Evolutionary conservation across 2,888 invertebrate genomes (phyloP).

Genomic region (Seira sanloemensis): DNA sequence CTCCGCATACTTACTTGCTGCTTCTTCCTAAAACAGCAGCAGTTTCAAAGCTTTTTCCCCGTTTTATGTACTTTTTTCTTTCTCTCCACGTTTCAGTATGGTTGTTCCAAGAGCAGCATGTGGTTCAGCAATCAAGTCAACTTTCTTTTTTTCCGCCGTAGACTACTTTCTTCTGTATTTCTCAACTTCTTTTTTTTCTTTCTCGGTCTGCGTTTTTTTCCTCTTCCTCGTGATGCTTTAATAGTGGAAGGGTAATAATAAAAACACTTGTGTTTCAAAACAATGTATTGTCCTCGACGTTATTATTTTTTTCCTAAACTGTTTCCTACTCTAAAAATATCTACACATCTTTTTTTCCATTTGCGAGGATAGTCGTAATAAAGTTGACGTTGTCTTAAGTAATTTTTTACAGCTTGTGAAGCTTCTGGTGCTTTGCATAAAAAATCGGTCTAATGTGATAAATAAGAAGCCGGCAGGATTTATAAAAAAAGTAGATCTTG

Average conservation of each 20-base stretch:
- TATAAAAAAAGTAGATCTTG: not conserved
- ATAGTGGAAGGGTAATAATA: slow-evolving; percentile 26
- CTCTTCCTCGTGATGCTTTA: not conserved
- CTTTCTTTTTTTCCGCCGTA: slow-evolving; percentile 40
- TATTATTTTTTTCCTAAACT: slow-evolving; percentile 15
- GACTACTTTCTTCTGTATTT: slow-evolving; percentile 43
- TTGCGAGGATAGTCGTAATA: not conserved
- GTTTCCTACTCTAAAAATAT: slow-evolving; percentile 36
- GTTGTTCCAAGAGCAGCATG: slow-evolving; percentile 44
- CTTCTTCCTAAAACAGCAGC: not conserved
- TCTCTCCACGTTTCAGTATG: not conserved
- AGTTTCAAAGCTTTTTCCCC: not conserved
- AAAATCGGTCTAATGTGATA: slow-evolving; percentile 36
- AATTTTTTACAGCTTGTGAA: slow-evolving; percentile 24
- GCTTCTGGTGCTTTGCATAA: not conserved
- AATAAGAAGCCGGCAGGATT: slow-evolving; percentile 46
- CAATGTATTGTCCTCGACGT: slow-evolving; percentile 36
- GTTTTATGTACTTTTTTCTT: slow-evolving; percentile 57
- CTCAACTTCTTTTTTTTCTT: slow-evolving; percentile 6
- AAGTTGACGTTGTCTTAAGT: slow-evolving; percentile 4
- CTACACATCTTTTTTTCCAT: not conserved
- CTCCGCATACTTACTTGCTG: not conserved
- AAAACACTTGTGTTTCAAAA: slow-evolving; percentile 57
- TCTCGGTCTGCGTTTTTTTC: too few relatives aligned
- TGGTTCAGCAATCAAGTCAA: slow-evolving; percentile 62